Evolutionary conservation across 2,113 vertebrate species (phyloP).

Genomic region (Craseonycteris thonglongyai): DNA sequence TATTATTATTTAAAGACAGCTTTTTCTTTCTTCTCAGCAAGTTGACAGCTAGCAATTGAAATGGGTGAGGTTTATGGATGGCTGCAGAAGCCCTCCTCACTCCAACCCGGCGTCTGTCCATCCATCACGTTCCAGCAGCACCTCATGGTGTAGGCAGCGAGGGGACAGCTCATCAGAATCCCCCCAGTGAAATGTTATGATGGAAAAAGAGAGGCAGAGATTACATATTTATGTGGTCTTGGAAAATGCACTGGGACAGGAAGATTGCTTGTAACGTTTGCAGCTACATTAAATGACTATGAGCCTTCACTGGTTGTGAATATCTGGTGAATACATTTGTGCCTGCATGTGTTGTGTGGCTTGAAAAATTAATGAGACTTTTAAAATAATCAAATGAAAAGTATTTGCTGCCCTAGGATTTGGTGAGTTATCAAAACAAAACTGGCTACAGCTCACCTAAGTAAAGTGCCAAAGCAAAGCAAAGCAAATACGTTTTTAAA

Average conservation of each 20-base stretch:
- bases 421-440: conserved; percentile 34
- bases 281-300: conserved; percentile 46
- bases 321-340: not conserved
- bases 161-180: conserved; percentile 54
- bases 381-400: conserved; percentile 54
- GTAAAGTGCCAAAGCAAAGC: not conserved
- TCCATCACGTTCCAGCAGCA: conserved; percentile 60
- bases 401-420: conserved; percentile 14
- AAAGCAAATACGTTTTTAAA: no score
- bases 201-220: conserved; percentile 39
- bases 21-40: conserved; percentile 43
- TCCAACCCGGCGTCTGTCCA: not conserved
- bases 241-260: conserved; percentile 47
- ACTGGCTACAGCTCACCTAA: not conserved
- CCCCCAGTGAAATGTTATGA: conserved; percentile 38
- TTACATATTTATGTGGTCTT: conserved; percentile 45
- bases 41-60: conserved; percentile 56
- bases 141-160: conserved; percentile 35
- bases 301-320: not conserved
- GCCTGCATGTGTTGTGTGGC: not conserved
- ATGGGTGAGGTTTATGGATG: conserved; percentile 74
- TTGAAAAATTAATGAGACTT: conserved; percentile 59
- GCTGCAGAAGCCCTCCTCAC: conserved; percentile 66
- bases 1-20: conserved; percentile 46
- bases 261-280: conserved; percentile 33